These are phyloP conservation scores for Andinoacara biseriatus DNA, from an alignment of 2,113 vertebrate species.

Conservation along the genomic window DNA sequence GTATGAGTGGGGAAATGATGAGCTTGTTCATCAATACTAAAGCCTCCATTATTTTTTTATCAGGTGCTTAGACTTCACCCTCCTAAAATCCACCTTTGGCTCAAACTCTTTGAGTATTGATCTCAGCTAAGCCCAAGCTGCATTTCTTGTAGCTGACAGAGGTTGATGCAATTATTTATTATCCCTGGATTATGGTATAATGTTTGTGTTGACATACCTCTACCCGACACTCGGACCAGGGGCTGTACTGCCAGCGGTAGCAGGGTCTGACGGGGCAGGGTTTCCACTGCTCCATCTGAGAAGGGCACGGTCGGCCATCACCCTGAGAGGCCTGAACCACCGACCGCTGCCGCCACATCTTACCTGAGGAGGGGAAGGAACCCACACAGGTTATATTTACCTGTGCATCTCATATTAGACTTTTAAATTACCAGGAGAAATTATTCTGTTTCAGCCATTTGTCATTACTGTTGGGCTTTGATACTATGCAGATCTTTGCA, in stretches of 20 bases:
- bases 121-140: slow-evolving; percentile 7
- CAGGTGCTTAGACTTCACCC: slow-evolving; percentile 22
- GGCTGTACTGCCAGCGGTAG: slow-evolving; percentile 92
- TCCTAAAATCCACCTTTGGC: slow-evolving; percentile 22
- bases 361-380: slow-evolving; percentile 79
- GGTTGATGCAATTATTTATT: slow-evolving; percentile 24
- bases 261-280: slow-evolving; percentile 95
- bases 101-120: slow-evolving; percentile 31
- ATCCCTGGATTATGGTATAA: not conserved
- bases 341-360: slow-evolving; percentile 88
- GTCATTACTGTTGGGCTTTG: rapidly evolving
- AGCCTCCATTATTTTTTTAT: slow-evolving; percentile 39
- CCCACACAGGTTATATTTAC: not conserved
- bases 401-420: not conserved
- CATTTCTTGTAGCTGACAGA: slow-evolving; percentile 29
- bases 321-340: slow-evolving; percentile 93
- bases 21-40: slow-evolving; percentile 59
- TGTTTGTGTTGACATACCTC: slow-evolving; percentile 80
- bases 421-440: not conserved
- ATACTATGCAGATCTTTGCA: not conserved
- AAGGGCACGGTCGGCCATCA: slow-evolving; percentile 92
- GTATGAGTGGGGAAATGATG: slow-evolving; percentile 29
- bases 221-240: slow-evolving; percentile 92
- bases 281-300: slow-evolving; percentile 92
- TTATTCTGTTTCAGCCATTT: rapidly evolving